These are phyloP conservation scores for Torymus auratus DNA, from an alignment of 2,888 invertebrate genomes.

Conservation along the genomic window DNA sequence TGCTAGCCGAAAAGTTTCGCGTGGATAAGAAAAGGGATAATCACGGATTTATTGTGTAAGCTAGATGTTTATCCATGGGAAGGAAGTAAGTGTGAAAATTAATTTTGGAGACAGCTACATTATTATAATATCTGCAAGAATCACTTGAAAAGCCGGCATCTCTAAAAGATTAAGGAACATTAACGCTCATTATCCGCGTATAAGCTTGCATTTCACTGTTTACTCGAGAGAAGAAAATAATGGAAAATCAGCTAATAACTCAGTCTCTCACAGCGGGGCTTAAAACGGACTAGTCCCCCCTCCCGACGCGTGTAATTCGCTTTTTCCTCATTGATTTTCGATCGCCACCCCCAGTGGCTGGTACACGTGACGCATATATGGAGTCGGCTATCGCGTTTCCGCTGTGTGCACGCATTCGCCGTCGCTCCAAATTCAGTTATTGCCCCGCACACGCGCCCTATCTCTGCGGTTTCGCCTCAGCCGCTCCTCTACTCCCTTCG, in stretches of 20 bases:
- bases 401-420: constrained; percentile 6
- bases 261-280: not conserved
- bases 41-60: not conserved
- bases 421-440: constrained; percentile 23
- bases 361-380: constrained; percentile 35
- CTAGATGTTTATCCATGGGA: not conserved
- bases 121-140: too few relatives aligned
- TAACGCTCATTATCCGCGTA: too few relatives aligned
- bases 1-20: too few relatives aligned
- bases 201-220: too few relatives aligned
- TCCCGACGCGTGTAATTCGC: constrained; percentile 6
- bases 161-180: too few relatives aligned
- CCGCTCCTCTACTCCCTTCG: not conserved
- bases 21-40: not conserved
- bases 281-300: not conserved
- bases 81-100: too few relatives aligned
- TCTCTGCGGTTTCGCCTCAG: not conserved
- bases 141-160: too few relatives aligned
- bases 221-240: too few relatives aligned
- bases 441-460: not conserved
- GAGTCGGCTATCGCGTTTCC: constrained; percentile 41
- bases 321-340: constrained; percentile 50
- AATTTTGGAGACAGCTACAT: too few relatives aligned
- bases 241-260: not conserved
- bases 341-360: not conserved